These are phyloP conservation scores for Mesitornis unicolor DNA, from an alignment of 2,113 vertebrate genomes.

Conservation along the genomic window DNA sequence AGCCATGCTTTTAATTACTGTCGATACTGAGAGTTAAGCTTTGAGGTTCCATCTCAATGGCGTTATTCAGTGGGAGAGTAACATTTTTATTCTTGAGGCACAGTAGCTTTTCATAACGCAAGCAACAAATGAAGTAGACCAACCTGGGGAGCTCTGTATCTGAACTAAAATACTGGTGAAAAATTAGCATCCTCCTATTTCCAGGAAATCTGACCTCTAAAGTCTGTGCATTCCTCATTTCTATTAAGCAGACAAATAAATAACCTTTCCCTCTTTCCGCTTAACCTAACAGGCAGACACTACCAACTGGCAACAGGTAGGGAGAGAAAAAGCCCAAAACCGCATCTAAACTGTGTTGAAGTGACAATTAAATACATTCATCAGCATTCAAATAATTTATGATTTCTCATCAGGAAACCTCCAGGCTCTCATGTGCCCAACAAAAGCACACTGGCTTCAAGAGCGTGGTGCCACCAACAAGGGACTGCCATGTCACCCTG, in stretches of 20 bases:
- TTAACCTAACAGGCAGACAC: not conserved
- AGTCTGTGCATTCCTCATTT: not conserved
- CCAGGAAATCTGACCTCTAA: not conserved
- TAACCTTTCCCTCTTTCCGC: not conserved
- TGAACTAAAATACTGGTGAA: not conserved
- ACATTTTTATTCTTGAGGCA: not conserved
- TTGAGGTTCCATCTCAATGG: not conserved
- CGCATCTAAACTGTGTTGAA: accelerated
- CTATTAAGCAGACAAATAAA: not conserved
- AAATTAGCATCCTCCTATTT: not conserved
- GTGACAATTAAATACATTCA: not conserved
- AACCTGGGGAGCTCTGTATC: not conserved
- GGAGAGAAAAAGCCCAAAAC: not conserved
- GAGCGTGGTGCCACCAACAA: not conserved
- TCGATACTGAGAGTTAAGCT: not conserved
- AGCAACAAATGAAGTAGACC: not conserved
- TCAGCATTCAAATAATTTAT: not conserved
- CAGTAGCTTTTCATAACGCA: not conserved
- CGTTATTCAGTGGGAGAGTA: not conserved
- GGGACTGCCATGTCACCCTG: accelerated
- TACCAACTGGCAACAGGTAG: not conserved
- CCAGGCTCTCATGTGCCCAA: not conserved
- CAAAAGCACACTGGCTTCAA: not conserved
- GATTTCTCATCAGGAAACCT: not conserved
- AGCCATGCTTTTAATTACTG: not conserved